Evolutionary conservation across 2,888 invertebrate species (phyloP).

Genomic region (Phalera bucephala): DNA sequence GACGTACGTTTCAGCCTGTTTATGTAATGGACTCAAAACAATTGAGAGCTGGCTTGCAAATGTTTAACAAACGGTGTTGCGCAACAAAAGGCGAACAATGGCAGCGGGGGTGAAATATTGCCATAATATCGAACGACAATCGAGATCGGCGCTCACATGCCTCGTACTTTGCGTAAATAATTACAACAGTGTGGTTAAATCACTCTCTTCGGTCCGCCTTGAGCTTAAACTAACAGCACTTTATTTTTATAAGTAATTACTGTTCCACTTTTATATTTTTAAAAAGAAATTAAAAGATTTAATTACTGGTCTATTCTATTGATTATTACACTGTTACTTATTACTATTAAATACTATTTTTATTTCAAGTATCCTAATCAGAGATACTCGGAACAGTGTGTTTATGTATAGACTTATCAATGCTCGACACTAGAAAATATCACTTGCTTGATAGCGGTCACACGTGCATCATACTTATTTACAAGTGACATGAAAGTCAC

Average conservation of each 20-base stretch:
- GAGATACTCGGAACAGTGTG: too few relatives aligned
- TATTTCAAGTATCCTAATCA: background rate
- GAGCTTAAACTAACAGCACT: too few relatives aligned
- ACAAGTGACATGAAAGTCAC: too few relatives aligned
- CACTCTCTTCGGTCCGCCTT: constrained; percentile 9
- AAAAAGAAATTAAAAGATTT: too few relatives aligned
- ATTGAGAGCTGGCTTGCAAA: constrained; percentile 51
- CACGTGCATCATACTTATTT: too few relatives aligned
- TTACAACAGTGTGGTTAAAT: constrained; percentile 35
- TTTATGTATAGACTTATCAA: too few relatives aligned
- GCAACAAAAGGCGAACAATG: constrained; percentile 72
- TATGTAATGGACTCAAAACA: constrained; percentile 62
- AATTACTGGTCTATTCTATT: too few relatives aligned
- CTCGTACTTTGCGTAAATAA: constrained; percentile 32
- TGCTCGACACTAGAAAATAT: too few relatives aligned
- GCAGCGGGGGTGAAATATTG: constrained; percentile 57
- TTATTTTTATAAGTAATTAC: too few relatives aligned
- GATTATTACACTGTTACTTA: too few relatives aligned
- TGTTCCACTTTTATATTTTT: too few relatives aligned
- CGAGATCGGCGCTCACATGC: constrained; percentile 33
- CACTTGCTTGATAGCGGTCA: too few relatives aligned
- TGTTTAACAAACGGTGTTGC: constrained; percentile 75
- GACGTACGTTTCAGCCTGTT: constrained; percentile 50
- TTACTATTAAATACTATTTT: background rate
- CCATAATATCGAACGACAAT: constrained; percentile 67